Conservation (phyloP, 2,888 invertebrate genomes). For the Tenodera sinensis region DNA sequence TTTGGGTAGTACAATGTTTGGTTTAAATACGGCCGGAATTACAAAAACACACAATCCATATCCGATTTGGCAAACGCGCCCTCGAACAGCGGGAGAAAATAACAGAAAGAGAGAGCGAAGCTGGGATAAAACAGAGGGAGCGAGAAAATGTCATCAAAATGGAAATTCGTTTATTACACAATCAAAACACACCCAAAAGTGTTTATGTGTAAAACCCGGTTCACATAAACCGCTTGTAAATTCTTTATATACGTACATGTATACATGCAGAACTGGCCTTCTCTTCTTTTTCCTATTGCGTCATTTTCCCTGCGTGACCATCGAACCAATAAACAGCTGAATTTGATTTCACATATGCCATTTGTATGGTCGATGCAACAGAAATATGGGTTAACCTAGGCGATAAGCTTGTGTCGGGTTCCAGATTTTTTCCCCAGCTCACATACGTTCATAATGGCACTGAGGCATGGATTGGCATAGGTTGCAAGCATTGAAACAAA, state of each 20-base stretch:
- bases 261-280: not conserved
- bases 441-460: not conserved
- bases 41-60: conserved; percentile 26
- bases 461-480: not conserved
- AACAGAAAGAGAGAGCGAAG: not conserved
- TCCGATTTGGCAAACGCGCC: conserved; percentile 19
- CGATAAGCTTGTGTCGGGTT: not conserved
- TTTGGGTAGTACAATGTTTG: conserved; percentile 9
- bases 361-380: not conserved
- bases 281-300: not conserved
- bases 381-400: not conserved
- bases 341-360: conserved; percentile 14
- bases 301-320: not conserved
- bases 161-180: conserved; percentile 30
- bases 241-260: not conserved
- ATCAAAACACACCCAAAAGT: conserved; percentile 29
- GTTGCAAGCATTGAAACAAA: too few species aligned
- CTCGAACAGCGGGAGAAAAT: not conserved
- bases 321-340: not conserved
- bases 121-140: not conserved
- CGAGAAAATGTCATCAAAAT: conserved; percentile 27
- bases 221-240: not conserved
- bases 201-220: conserved; percentile 20
- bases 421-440: not conserved
- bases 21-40: conserved; percentile 16